Evolutionary conservation across 64 coral and sea anemone species (phyloP).

Genomic region (Montipora cactus): DNA sequence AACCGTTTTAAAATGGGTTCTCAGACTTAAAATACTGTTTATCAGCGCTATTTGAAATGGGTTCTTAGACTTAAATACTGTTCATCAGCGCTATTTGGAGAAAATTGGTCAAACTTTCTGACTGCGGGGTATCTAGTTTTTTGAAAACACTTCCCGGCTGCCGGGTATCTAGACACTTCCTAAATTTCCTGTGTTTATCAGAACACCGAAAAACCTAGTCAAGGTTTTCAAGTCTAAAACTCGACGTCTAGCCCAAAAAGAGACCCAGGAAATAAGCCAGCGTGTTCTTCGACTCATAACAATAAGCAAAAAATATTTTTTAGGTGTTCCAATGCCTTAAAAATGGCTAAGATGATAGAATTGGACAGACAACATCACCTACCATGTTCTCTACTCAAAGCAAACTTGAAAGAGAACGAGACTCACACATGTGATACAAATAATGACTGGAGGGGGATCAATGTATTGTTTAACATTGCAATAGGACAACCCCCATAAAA

Average conservation of each 20-base stretch:
- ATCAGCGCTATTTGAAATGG: no score
- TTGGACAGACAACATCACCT: not conserved
- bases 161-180: no score
- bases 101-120: no score
- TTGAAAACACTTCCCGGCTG: no score
- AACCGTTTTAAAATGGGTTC: no score
- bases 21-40: no score
- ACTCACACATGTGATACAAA: slow-evolving; percentile 20
- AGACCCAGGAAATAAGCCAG: not conserved
- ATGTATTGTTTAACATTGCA: not conserved
- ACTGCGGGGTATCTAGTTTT: no score
- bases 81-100: no score
- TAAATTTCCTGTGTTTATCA: no score
- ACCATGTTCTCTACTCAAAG: slow-evolving; percentile 14
- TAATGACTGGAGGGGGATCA: not conserved
- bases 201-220: not conserved
- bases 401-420: slow-evolving; percentile 2
- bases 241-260: not conserved
- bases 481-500: not conserved
- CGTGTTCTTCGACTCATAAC: not conserved
- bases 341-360: not conserved
- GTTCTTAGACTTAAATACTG: no score
- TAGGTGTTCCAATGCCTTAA: not conserved
- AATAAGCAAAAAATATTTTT: no score
- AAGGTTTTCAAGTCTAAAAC: not conserved